These are phyloP conservation scores for Nyctibius grandis DNA, from an alignment of 2,797 vertebrate species.

Conservation along the genomic window DNA sequence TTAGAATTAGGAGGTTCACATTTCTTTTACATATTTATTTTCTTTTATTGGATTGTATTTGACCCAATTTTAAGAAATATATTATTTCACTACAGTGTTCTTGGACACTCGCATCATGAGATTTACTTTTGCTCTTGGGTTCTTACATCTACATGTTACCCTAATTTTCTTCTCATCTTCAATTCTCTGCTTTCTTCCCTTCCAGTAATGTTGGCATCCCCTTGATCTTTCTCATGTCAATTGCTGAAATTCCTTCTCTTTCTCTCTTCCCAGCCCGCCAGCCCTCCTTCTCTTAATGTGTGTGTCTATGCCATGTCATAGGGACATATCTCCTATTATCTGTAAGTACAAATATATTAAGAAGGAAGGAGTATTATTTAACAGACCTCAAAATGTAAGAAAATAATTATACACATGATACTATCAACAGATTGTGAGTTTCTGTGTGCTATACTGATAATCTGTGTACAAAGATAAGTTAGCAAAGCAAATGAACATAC, in stretches of 20 bases:
- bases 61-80: background rate
- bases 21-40: background rate
- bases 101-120: background rate
- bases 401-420: background rate
- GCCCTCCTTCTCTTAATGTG: background rate
- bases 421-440: background rate
- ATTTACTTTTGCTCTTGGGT: background rate
- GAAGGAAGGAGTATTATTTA: background rate
- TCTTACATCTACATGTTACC: background rate
- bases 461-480: background rate
- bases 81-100: background rate
- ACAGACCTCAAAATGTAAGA: background rate
- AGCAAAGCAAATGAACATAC: background rate
- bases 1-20: background rate
- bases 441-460: background rate
- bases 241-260: background rate
- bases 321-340: background rate
- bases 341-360: background rate
- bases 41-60: background rate
- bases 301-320: background rate
- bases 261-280: background rate
- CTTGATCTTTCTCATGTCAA: background rate
- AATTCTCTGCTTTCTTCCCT: constrained; percentile 42
- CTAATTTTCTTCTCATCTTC: constrained; percentile 46
- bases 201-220: constrained; percentile 24